Conservation (phyloP, 2,797 vertebrate genomes). For the Carduelis carduelis region DNA sequence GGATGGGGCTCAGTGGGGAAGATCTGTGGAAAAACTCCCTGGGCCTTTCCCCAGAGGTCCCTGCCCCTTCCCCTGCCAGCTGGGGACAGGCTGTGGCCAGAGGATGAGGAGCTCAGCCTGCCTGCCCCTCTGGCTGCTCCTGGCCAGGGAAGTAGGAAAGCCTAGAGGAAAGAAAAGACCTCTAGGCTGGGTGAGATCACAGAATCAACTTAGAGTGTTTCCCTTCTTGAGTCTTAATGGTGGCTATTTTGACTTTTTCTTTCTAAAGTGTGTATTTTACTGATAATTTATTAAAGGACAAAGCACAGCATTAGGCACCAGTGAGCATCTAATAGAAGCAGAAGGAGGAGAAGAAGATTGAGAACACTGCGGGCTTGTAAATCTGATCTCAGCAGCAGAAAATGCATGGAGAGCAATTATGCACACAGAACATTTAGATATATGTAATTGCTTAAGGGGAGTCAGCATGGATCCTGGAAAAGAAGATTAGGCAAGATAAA, state of each 20-base stretch:
- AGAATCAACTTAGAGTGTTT: background rate
- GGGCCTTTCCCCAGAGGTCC: background rate
- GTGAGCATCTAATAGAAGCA: background rate
- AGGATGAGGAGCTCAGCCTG: background rate
- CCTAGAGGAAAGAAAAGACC: background rate
- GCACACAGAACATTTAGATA: conserved; percentile 34
- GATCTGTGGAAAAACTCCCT: background rate
- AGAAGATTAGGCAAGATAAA: conserved; percentile 53
- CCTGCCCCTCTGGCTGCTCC: background rate
- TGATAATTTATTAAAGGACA: background rate
- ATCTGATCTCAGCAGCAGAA: background rate
- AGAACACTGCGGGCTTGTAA: background rate
- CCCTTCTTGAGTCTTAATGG: background rate
- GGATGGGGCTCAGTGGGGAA: background rate
- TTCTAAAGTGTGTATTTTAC: background rate
- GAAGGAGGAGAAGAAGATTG: background rate
- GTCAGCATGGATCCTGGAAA: conserved; percentile 34
- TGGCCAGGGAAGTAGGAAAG: background rate
- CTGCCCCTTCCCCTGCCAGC: background rate
- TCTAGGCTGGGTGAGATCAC: background rate
- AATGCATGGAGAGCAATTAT: conserved; percentile 49
- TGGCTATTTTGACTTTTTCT: background rate
- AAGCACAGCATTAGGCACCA: background rate
- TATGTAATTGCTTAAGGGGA: conserved; percentile 49
- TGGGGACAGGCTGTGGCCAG: background rate